A percentile compares a stretch with the other conserved stretches of the same genome.
Conservation (phyloP, 2,888 invertebrate species). For the Eupithecia insigniata region DNA sequence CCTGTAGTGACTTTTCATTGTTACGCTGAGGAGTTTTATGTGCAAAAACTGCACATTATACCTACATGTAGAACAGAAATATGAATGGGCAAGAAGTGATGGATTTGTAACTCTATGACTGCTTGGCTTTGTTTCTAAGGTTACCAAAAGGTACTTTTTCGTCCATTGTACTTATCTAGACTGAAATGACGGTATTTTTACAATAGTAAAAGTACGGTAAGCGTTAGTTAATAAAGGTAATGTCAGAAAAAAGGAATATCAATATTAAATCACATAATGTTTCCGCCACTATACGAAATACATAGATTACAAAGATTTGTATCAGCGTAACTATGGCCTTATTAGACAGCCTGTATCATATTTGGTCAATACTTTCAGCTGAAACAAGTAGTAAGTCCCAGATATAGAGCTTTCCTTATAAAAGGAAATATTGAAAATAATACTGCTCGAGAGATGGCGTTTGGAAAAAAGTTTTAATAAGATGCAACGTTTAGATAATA, state of each 20-base stretch:
- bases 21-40: too few relatives aligned
- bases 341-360: slow-evolving; percentile 15
- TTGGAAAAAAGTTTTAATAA: not conserved
- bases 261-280: not conserved
- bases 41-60: too few relatives aligned
- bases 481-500: not conserved
- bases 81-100: too few relatives aligned
- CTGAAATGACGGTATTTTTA: not conserved
- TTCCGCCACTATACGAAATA: not conserved
- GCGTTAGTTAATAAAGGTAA: not conserved
- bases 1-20: too few relatives aligned
- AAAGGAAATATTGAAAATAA: not conserved
- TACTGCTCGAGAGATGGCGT: not conserved
- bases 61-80: too few relatives aligned
- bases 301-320: not conserved
- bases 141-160: slow-evolving; percentile 12
- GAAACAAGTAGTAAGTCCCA: not conserved
- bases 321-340: not conserved
- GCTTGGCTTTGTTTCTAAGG: slow-evolving; percentile 25
- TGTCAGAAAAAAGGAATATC: not conserved
- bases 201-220: not conserved
- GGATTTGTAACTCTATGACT: slow-evolving; percentile 26
- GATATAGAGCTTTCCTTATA: not conserved
- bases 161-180: not conserved
- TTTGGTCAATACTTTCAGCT: slow-evolving; percentile 32